phyloP scores from a whole-genome alignment of 2,113 vertebrate genomes.

The Mesoclemmys tuberculata region DNA sequence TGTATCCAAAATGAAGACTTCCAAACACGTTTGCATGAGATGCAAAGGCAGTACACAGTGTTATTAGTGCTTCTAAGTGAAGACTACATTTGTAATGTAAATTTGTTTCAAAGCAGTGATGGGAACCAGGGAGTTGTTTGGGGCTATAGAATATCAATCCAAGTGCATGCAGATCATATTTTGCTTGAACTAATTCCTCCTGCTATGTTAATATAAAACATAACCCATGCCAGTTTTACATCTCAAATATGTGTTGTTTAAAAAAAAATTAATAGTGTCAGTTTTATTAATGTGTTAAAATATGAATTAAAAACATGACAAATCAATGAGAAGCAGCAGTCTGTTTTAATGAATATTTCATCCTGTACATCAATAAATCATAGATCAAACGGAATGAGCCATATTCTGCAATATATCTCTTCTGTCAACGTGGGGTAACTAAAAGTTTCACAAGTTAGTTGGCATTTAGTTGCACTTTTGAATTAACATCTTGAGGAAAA shows the following conservation, averaged over 20 bases:
- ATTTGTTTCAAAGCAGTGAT: conserved; percentile 45
- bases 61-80: conserved; percentile 27
- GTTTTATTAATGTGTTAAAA: conserved; percentile 84
- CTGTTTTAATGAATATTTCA: conserved; percentile 85
- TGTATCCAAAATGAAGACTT: background rate
- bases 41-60: conserved; percentile 28
- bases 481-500: conserved; percentile 44
- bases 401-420: conserved; percentile 27
- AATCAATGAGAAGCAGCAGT: conserved; percentile 77
- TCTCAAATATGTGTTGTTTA: conserved; percentile 75
- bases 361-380: conserved; percentile 76
- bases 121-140: conserved; percentile 58
- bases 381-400: conserved; percentile 71
- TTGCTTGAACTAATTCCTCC: conserved; percentile 57
- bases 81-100: conserved; percentile 59
- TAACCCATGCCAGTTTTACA: conserved; percentile 22
- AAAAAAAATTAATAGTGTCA: conserved; percentile 79
- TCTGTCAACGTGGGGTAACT: conserved; percentile 59
- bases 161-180: conserved; percentile 11
- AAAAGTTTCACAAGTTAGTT: conserved; percentile 68
- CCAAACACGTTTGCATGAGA: conserved; percentile 15
- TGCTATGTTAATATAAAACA: conserved; percentile 45
- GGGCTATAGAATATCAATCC: conserved; percentile 29
- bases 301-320: conserved; percentile 84
- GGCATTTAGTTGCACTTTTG: conserved; percentile 34